These are phyloP conservation scores for Periophthalmus modestus DNA, from an alignment of 2,113 vertebrate species.

Conservation along the genomic window DNA sequence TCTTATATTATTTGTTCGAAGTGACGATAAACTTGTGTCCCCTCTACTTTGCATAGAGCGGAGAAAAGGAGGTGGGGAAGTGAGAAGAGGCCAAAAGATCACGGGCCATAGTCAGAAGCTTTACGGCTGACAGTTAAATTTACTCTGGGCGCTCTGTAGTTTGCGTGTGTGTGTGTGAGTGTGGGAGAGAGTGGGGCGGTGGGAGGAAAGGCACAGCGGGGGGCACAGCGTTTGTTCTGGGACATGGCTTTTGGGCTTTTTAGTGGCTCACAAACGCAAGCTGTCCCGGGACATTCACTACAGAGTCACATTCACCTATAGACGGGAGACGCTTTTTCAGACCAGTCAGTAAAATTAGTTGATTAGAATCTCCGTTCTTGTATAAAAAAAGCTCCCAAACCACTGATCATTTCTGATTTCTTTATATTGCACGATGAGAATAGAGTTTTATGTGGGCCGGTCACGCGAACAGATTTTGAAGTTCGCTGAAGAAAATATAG, in stretches of 20 bases:
- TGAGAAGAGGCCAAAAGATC: conserved; percentile 57
- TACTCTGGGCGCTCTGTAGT: conserved; percentile 48
- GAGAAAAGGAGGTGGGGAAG: conserved; percentile 40
- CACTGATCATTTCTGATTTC: too few relatives aligned
- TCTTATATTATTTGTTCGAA: not conserved
- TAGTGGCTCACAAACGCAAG: conserved; percentile 62
- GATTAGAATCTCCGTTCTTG: conserved; percentile 10
- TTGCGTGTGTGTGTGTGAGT: conserved; percentile 46
- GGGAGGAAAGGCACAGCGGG: conserved; percentile 65
- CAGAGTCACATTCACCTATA: conserved; percentile 41
- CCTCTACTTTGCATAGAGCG: conserved; percentile 55
- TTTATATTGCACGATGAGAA: not conserved
- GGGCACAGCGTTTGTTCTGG: conserved; percentile 65
- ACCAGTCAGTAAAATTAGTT: conserved; percentile 13
- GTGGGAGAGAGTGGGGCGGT: conserved; percentile 31
- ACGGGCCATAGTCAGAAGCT: conserved; percentile 62
- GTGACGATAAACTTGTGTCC: conserved; percentile 3
- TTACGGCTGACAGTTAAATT: conserved; percentile 79
- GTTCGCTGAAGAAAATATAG: too few relatives aligned
- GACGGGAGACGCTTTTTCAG: not conserved
- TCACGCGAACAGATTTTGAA: too few relatives aligned
- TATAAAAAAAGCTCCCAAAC: conserved; percentile 22
- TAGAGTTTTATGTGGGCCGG: not conserved
- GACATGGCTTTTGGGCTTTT: conserved; percentile 74
- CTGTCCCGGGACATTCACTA: conserved; percentile 45